Evolutionary conservation across 30 jellyfish, hydroid and myxozoan species (phyloP), one percentile per base, ranked within the genome.

Genomic region (Sanderia malayensis): DNA sequence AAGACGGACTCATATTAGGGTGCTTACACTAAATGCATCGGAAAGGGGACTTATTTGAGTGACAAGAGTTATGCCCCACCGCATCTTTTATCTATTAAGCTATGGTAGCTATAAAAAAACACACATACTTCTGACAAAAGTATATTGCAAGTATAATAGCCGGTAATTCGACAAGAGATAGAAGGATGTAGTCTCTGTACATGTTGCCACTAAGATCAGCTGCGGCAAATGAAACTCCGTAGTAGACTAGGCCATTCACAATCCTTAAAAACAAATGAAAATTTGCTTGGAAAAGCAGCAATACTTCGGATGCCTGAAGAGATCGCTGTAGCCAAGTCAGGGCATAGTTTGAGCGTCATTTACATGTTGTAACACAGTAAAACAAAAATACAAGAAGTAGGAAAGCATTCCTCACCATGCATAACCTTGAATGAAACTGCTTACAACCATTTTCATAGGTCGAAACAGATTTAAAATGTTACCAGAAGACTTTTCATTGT

Each of bases 381-480:
- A n/a, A n/a, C n/a, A n/a, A n/a, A n/a, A n/a, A n/a, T n/a, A n/a
- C n/a, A n/a, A n/a, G n/a, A n/a, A n/a, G n/a, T n/a, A n/a, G n/a
- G n/a, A n/a, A n/a, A n/a, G n/a, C n/a, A n/a, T n/a, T n/a, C n/a
- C 86, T 33, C 61, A 71, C 96, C 94, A 79, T 13, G 85, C 89
- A 73, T 44, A 79, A 8, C 88, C 80, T 58, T 79, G 96, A 8
- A 76, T 66, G 11, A 79, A 13, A 26, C 83, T 79, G 22, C 73
- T 73, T 27, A 47, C 10, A 17, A 78, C 94, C 82, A 79, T 79
- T 33, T 49, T 66, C 28, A 17, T 44, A 4, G 94, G 76, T 11
- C 45, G 28, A 52, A 87, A 87, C 19, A 87, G 77, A 32, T 79
- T 83, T 13, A 62, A 25, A 32, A 81, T 77, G 45, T 82, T 60